Conservation (phyloP, 1,140 invertebrate species). For the Cyrtorhinus lividipennis region DNA sequence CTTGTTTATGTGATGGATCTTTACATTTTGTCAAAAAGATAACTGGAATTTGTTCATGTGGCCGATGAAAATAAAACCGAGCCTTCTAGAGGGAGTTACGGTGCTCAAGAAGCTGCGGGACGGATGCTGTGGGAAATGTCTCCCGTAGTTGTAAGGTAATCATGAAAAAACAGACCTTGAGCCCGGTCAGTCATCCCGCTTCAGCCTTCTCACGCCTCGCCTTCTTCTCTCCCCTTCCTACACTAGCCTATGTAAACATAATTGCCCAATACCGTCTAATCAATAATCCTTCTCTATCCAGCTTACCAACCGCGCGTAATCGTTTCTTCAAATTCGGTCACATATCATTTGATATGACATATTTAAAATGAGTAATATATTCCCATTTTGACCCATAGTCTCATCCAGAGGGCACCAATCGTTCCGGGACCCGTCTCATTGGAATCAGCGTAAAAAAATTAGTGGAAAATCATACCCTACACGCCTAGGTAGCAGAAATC, state of each 20-base stretch:
- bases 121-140: constrained; percentile 6
- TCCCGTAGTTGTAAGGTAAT: constrained; percentile 8
- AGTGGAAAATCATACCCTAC: too few species aligned
- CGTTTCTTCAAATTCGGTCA: not conserved
- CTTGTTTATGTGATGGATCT: not conserved
- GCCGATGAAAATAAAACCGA: not conserved
- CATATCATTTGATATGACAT: too few species aligned
- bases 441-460: too few species aligned
- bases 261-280: constrained; percentile 4
- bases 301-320: not conserved
- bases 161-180: constrained; percentile 6
- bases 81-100: not conserved
- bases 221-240: not conserved
- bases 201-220: not conserved
- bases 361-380: too few species aligned
- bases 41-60: not conserved
- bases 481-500: too few species aligned
- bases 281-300: not conserved
- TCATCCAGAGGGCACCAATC: too few species aligned
- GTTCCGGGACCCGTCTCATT: too few species aligned
- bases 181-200: not conserved
- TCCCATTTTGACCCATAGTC: too few species aligned
- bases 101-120: not conserved
- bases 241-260: constrained; percentile 3
- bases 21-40: not conserved